Percentiles rank a stretch among this genome's conserved stretches.
These are phyloP conservation scores for Scopus umbretta DNA, from an alignment of 2,113 vertebrate species.

Conservation along the genomic window DNA sequence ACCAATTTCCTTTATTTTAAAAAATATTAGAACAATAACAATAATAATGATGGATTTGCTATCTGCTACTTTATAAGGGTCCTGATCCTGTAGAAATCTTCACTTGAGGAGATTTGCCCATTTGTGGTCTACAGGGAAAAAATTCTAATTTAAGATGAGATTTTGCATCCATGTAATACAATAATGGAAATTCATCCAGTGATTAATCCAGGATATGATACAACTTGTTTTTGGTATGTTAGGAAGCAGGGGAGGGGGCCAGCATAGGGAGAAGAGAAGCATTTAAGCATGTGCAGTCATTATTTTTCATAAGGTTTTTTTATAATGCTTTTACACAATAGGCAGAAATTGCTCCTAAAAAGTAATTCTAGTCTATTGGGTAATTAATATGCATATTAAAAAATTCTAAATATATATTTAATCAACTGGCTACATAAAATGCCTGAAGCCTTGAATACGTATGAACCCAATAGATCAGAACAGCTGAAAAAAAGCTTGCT, in stretches of 20 bases:
- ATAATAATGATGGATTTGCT: background rate
- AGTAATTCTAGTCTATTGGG: constrained; percentile 48
- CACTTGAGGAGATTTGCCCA: background rate
- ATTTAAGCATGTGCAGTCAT: constrained; percentile 11
- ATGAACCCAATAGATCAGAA: constrained; percentile 4
- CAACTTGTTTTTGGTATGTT: background rate
- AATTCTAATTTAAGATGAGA: background rate
- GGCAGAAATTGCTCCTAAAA: constrained; percentile 56
- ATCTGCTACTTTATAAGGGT: background rate
- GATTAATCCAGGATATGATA: background rate
- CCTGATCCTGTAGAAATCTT: background rate
- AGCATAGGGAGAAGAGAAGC: background rate
- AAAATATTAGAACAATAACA: background rate
- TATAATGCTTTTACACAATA: constrained; percentile 42
- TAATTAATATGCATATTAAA: constrained; percentile 71
- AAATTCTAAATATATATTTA: constrained; percentile 71
- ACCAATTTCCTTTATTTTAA: background rate
- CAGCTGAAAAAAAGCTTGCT: background rate
- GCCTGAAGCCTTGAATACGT: constrained; percentile 12
- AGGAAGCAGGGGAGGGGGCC: background rate
- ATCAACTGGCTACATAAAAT: constrained; percentile 51
- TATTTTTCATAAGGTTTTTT: constrained; percentile 30
- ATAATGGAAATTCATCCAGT: background rate
- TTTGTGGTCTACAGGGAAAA: background rate
- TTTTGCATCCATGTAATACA: background rate